Conservation (phyloP, 2,113 vertebrate genomes). For the Bubo scandiacus region DNA sequence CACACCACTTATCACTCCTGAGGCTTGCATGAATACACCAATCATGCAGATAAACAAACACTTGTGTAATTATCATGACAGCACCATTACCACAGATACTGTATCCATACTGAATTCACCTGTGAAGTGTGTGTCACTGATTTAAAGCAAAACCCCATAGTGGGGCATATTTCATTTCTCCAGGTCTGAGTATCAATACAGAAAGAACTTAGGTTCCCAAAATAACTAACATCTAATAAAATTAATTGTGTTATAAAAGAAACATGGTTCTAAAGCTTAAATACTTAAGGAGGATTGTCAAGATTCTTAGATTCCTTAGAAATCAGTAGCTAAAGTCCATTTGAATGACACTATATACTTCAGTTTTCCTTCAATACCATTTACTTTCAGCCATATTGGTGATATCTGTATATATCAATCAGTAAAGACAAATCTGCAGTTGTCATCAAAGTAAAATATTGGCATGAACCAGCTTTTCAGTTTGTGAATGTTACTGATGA, state of each 20-base stretch:
- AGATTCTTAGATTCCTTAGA: not conserved
- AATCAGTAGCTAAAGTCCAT: not conserved
- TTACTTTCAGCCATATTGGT: not conserved
- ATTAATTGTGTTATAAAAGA: not conserved
- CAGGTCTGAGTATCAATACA: not conserved
- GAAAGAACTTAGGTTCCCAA: not conserved
- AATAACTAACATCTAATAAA: not conserved
- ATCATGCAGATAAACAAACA: not conserved
- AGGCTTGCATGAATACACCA: not conserved
- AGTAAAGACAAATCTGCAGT: not conserved
- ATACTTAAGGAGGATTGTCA: not conserved
- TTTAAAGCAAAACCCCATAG: not conserved
- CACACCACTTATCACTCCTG: fast-evolving
- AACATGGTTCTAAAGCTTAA: not conserved
- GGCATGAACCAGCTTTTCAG: not conserved
- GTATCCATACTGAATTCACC: not conserved
- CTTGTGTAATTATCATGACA: not conserved
- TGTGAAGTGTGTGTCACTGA: not conserved
- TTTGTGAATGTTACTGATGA: not conserved
- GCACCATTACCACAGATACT: not conserved
- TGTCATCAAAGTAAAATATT: not conserved
- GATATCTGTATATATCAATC: not conserved
- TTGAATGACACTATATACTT: not conserved
- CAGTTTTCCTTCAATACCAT: not conserved
- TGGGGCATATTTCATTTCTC: not conserved